Percentiles rank a stretch among this genome's conserved stretches.
phyloP scores from a whole-genome alignment of 2,113 vertebrate genomes.

The Oryctolagus cuniculus region DNA sequence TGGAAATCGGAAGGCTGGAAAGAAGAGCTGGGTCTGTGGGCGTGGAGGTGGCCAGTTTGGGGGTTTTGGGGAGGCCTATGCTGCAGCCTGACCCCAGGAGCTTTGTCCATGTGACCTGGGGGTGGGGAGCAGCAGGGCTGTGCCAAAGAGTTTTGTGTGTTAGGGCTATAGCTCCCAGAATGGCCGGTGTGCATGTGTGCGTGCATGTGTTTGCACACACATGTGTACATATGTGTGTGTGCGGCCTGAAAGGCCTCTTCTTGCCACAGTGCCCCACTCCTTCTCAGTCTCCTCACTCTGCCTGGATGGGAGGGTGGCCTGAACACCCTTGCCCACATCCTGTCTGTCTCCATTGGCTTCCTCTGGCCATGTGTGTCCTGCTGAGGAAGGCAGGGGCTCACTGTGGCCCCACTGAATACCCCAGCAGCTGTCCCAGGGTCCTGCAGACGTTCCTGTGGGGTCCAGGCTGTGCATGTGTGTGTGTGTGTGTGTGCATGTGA shows the following conservation, averaged over 20 bases:
- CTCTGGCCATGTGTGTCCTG: background rate
- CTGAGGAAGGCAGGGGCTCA: background rate
- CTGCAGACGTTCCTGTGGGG: background rate
- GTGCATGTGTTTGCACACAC: background rate
- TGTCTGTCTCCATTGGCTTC: background rate
- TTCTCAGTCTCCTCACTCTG: background rate
- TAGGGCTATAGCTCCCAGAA: background rate
- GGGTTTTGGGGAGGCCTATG: background rate
- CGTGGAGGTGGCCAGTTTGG: background rate
- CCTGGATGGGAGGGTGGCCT: background rate
- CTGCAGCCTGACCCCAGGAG: background rate
- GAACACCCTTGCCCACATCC: background rate
- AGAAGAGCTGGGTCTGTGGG: constrained; percentile 79
- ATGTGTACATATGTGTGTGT: too few species aligned
- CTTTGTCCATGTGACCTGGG: background rate
- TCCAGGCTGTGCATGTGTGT: fast-evolving
- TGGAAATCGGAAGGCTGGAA: constrained; percentile 77
- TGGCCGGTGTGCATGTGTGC: too few species aligned
- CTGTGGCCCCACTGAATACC: background rate
- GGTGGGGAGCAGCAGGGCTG: background rate
- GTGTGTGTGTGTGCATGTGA: fast-evolving
- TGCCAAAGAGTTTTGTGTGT: background rate
- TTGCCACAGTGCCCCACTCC: background rate
- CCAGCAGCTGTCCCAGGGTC: background rate
- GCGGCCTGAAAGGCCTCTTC: background rate